These are phyloP conservation scores for Cephus pulcher DNA, from an alignment of 2,888 invertebrate species.

Conservation along the genomic window DNA sequence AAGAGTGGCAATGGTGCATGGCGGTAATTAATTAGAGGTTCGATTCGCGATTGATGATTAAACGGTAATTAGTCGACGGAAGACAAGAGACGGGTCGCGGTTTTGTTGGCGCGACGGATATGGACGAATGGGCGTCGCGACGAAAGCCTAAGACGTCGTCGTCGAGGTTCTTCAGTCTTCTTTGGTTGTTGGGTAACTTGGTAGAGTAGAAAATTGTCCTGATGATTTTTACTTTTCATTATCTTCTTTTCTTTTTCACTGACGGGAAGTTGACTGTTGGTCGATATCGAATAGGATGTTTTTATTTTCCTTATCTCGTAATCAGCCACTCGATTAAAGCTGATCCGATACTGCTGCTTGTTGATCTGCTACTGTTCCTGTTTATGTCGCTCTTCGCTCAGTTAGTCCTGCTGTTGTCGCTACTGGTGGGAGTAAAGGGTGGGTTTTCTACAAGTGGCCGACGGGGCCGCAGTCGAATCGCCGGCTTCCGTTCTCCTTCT, in stretches of 20 bases:
- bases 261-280: not conserved
- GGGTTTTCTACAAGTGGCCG: not conserved
- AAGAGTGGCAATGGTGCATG: not conserved
- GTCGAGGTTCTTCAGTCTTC: slow-evolving; percentile 70
- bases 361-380: not conserved
- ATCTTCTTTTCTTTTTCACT: not conserved
- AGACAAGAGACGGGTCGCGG: not conserved
- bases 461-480: slow-evolving; percentile 23
- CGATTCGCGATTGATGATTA: slow-evolving; percentile 40
- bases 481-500: slow-evolving; percentile 47
- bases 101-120: not conserved
- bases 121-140: not conserved
- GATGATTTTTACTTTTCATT: slow-evolving; percentile 8
- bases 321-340: not conserved
- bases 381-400: slow-evolving; percentile 1
- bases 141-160: slow-evolving; percentile 22
- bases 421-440: slow-evolving; percentile 2
- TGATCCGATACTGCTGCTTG: not conserved
- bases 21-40: not conserved
- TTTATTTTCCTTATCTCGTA: not conserved
- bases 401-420: not conserved
- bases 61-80: slow-evolving; percentile 55
- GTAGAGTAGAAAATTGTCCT: slow-evolving; percentile 37
- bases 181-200: slow-evolving; percentile 71
- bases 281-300: not conserved